Base-by-base conservation (phyloP, 2,797 vertebrate species). In the Anniella stebbinsi region DNA sequence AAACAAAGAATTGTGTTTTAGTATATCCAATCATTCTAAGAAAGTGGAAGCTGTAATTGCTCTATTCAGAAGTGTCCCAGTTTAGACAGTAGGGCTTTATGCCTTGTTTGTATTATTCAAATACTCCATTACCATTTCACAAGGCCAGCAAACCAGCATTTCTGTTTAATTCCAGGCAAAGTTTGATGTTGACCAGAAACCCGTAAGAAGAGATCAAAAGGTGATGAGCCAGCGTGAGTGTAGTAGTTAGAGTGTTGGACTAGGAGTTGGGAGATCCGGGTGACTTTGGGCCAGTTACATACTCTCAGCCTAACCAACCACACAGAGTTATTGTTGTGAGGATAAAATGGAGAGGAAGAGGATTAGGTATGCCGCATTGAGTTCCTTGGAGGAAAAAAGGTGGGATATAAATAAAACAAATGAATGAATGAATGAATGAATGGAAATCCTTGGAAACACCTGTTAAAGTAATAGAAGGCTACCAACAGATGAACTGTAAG, bases 171-270 rank as follows among this genome's bases (percentile, higher is more conserved):
- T 91, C 69, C 82, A 70, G 38, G 89, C 75, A 87, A 80, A 91
- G 92, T 91, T 94, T 92, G 90, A 51, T 36, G 69, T 75, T 86
- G 75, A 90, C 86, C 1, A 0, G 88, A 94, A 95, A 93, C 94
- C 90, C 87, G 93, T 94, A 92, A 94, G 91, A 77, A 92, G 80
- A 84, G 91, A 88, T 86, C 90, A 92, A 94, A 93, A 91, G 38
- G 91, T 45, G 45, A 45, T 45, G 45, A 45, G 45, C 45, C 45
- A 45, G 6, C 6, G 45, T 45, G 45, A 45, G 45, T 45, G n/a
- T 45, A 45, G 45, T 45, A 6, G 45, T 45, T 45, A 45, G 45
- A 45, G 45, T 45, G 45, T 45, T 45, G 45, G 45, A 45, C 45
- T 45, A 6, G 45, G 45, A 45, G 45, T 45, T 45, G 45, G 45